These are phyloP conservation scores for Nezara viridula DNA, from an alignment of 2,888 invertebrate genomes.

Conservation along the genomic window DNA sequence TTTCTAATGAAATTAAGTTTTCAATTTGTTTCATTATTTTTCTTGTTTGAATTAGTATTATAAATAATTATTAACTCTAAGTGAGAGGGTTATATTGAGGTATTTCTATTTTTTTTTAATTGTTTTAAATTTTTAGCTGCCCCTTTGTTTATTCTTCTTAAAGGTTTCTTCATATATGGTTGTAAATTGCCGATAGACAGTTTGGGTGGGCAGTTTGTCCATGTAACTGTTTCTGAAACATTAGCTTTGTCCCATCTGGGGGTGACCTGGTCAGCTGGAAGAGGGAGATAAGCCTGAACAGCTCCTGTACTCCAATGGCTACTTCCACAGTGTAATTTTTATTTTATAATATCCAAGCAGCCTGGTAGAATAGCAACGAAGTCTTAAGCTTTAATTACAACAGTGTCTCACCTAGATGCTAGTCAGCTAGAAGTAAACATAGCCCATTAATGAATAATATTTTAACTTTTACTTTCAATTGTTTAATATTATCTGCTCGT, in stretches of 20 bases:
- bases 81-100: too few species aligned
- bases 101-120: too few species aligned
- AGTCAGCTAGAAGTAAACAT: too few species aligned
- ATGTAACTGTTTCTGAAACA: conserved; percentile 13
- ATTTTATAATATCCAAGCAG: neutral
- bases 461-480: too few species aligned
- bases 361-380: neutral
- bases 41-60: too few species aligned
- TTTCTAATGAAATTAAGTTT: too few species aligned
- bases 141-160: neutral
- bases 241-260: neutral
- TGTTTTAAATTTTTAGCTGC: too few species aligned
- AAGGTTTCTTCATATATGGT: neutral
- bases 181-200: neutral
- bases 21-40: too few species aligned
- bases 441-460: too few species aligned
- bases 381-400: neutral
- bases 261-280: conserved; percentile 28
- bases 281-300: neutral
- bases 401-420: too few species aligned
- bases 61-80: too few species aligned
- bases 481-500: too few species aligned
- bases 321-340: neutral
- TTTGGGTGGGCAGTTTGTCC: neutral
- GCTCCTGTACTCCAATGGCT: neutral